phyloP scores from a whole-genome alignment of 2,888 invertebrate species.

The Parnassius mnemosyne region DNA sequence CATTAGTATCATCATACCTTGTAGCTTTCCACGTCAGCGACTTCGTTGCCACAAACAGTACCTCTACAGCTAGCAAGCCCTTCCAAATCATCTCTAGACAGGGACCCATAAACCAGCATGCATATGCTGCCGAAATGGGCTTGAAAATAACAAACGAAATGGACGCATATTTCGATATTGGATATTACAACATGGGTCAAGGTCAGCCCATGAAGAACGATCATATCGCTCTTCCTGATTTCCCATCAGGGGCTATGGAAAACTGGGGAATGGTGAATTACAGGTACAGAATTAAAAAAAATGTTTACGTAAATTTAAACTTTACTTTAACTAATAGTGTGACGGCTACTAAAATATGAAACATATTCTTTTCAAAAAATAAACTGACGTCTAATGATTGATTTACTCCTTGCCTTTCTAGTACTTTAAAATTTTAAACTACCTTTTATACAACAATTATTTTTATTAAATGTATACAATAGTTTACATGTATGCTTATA shows the following conservation, averaged over 20 bases:
- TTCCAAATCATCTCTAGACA: conserved; percentile 67
- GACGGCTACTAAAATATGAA: too few relatives aligned
- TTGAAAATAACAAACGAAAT: conserved; percentile 70
- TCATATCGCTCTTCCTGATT: conserved; percentile 89
- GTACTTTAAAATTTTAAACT: too few relatives aligned
- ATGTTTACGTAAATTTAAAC: not conserved
- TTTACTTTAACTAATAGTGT: too few relatives aligned
- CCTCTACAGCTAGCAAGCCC: conserved; percentile 48
- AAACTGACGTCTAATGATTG: too few relatives aligned
- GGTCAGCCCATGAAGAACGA: conserved; percentile 79
- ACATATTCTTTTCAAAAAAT: too few relatives aligned
- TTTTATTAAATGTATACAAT: too few relatives aligned
- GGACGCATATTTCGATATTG: conserved; percentile 79
- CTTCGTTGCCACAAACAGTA: conserved; percentile 68
- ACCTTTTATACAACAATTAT: too few relatives aligned
- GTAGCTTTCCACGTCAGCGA: conserved; percentile 92
- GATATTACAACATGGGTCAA: conserved; percentile 79
- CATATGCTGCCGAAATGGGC: conserved; percentile 71
- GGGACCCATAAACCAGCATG: conserved; percentile 59
- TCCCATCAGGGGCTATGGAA: conserved; percentile 90
- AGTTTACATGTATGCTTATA: too few relatives aligned
- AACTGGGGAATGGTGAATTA: conserved; percentile 93
- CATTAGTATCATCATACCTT: conserved; percentile 89
- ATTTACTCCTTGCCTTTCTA: too few relatives aligned
- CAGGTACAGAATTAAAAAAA: conserved; percentile 62